Conservation (phyloP, 1,140 invertebrate species). For the Papilio dardanus region DNA sequence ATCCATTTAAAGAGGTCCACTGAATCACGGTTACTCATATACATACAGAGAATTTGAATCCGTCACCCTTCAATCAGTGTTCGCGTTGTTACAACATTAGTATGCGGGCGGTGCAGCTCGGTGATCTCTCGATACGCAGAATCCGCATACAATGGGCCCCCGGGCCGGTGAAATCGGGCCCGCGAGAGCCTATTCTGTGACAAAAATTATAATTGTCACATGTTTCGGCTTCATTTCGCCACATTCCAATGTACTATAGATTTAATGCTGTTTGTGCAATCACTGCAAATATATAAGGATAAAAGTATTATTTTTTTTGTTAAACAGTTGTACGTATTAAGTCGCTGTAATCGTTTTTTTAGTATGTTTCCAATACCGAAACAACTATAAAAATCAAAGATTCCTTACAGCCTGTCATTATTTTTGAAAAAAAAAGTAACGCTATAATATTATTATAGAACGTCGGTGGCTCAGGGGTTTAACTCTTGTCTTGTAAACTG, state of each 20-base stretch:
- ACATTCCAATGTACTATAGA: conserved; percentile 14
- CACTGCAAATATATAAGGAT: background rate
- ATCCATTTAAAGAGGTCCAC: too few species aligned
- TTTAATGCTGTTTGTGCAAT: background rate
- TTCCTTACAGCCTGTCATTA: too few species aligned
- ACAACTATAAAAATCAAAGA: too few species aligned
- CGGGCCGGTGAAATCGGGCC: conserved; percentile 59
- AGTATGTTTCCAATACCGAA: too few species aligned
- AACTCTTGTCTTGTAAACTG: too few species aligned
- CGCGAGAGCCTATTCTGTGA: conserved; percentile 48
- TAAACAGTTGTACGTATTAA: too few species aligned
- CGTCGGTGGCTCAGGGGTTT: too few species aligned
- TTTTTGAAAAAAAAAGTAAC: too few species aligned
- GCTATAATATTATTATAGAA: too few species aligned
- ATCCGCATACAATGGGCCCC: conserved; percentile 57
- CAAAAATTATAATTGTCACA: conserved; percentile 37
- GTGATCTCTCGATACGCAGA: conserved; percentile 44
- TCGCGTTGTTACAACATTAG: conserved; percentile 30
- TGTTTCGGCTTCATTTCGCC: conserved; percentile 31
- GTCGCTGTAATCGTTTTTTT: too few species aligned
- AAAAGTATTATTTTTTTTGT: too few species aligned
- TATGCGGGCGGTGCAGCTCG: conserved; percentile 33
- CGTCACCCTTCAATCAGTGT: conserved; percentile 30
- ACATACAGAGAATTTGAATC: conserved; percentile 31
- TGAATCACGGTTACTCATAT: conserved; percentile 32